A percentile compares a stretch with the other conserved stretches of the same genome.
phyloP scores from a whole-genome alignment of 2,888 invertebrate genomes.

The Diplazon laetatorius region DNA sequence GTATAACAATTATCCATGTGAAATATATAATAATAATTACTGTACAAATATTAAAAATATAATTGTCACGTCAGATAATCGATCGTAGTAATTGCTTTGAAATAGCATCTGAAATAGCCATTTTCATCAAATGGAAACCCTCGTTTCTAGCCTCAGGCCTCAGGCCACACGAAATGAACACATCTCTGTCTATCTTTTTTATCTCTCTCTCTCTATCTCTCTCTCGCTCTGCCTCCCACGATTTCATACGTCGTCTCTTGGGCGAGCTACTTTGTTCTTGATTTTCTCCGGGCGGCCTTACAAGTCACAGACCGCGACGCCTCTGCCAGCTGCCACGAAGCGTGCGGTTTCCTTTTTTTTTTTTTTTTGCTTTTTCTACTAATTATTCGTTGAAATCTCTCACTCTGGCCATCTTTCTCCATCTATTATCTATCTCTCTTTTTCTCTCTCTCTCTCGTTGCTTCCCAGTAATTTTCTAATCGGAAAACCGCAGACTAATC shows the following conservation, averaged over 20 bases:
- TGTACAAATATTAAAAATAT: too few relatives aligned
- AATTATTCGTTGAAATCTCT: too few relatives aligned
- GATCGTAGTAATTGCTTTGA: too few relatives aligned
- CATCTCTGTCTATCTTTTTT: too few relatives aligned
- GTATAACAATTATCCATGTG: too few relatives aligned
- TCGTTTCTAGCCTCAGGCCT: too few relatives aligned
- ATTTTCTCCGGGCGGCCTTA: constrained; percentile 39
- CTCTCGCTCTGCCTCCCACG: neutral
- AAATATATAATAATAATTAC: too few relatives aligned
- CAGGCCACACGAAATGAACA: too few relatives aligned
- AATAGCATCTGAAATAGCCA: too few relatives aligned
- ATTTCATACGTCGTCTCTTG: neutral
- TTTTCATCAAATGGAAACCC: too few relatives aligned
- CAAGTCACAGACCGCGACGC: constrained; percentile 43
- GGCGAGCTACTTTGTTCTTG: constrained; percentile 20
- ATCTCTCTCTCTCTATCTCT: neutral
- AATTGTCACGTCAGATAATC: too few relatives aligned
- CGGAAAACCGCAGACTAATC: neutral
- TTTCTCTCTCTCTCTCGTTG: neutral
- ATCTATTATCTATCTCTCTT: neutral
- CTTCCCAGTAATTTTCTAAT: neutral
- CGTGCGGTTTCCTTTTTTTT: constrained; percentile 47
- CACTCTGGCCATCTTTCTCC: neutral
- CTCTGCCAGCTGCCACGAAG: constrained; percentile 51
- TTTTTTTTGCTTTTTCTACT: too few relatives aligned